Percentiles rank a stretch among this genome's conserved stretches.
Conservation (phyloP, 2,888 invertebrate species). For the Limnephilus rhombicus region DNA sequence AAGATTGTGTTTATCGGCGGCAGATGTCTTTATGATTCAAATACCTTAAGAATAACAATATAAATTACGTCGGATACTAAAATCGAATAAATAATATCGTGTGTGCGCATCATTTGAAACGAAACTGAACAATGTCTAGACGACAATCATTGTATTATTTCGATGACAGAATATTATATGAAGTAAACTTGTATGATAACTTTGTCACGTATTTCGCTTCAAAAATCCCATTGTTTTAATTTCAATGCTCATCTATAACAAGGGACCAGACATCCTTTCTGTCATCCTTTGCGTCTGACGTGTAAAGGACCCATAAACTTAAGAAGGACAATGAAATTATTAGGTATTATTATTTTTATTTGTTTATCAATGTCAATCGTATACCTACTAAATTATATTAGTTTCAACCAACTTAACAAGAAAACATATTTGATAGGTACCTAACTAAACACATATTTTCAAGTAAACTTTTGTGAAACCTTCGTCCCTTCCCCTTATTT, state of each 20-base stretch:
- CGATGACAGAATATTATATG: constrained; percentile 61
- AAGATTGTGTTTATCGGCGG: background rate
- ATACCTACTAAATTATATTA: background rate
- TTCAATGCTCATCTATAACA: constrained; percentile 64
- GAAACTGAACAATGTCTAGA: constrained; percentile 52
- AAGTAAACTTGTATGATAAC: constrained; percentile 50
- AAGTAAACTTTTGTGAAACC: too few relatives aligned
- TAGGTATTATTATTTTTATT: constrained; percentile 6
- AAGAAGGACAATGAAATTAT: background rate
- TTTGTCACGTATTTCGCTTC: constrained; percentile 59
- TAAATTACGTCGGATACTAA: constrained; percentile 4
- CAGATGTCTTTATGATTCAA: constrained; percentile 13
- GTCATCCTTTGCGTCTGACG: background rate
- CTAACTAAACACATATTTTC: too few relatives aligned
- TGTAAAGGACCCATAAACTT: background rate
- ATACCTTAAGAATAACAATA: constrained; percentile 25
- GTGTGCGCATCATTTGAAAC: constrained; percentile 20
- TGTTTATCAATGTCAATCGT: background rate
- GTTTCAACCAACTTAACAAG: background rate
- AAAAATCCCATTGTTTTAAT: constrained; percentile 64
- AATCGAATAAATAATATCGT: background rate
- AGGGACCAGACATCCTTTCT: constrained; percentile 60
- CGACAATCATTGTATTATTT: constrained; percentile 61
- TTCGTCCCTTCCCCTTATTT: too few relatives aligned
- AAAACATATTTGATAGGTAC: too few relatives aligned